Percentiles rank a stretch among this genome's conserved stretches.
Conservation (phyloP, 2,113 vertebrate genomes). For the Callospermophilus lateralis region DNA sequence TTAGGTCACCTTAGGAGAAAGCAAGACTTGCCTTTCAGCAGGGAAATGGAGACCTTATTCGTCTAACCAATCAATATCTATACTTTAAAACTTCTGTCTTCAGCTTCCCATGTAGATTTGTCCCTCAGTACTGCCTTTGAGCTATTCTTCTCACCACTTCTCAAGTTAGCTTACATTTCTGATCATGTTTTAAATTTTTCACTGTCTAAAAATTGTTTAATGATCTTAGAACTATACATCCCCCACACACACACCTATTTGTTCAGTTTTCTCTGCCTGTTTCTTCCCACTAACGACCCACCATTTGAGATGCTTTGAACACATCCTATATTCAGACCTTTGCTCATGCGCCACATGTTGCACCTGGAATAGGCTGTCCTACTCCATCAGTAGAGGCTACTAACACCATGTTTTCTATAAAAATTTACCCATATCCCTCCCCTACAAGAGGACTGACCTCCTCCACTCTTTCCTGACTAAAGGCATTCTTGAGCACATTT, state of each 20-base stretch:
- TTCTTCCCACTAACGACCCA: background rate
- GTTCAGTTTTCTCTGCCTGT: background rate
- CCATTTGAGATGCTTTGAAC: background rate
- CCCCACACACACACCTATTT: background rate
- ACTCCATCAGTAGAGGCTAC: background rate
- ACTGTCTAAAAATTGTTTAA: constrained; percentile 28
- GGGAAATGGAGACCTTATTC: background rate
- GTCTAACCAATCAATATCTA: background rate
- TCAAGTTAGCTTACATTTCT: background rate
- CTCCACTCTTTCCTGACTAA: constrained; percentile 16
- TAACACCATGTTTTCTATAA: background rate
- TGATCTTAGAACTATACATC: background rate
- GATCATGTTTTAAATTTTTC: constrained; percentile 4
- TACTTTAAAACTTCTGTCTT: constrained; percentile 21
- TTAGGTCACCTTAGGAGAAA: background rate
- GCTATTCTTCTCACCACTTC: background rate
- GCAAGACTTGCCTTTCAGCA: background rate
- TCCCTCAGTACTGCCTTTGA: background rate
- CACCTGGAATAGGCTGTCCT: background rate
- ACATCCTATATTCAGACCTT: background rate
- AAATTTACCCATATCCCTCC: background rate
- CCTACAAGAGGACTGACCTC: background rate
- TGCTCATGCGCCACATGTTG: background rate
- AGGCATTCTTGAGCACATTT: background rate
- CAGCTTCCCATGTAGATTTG: background rate